Conservation (phyloP, 92 coral and sea anemone genomes). For the Zoanthus sansibaricus region DNA sequence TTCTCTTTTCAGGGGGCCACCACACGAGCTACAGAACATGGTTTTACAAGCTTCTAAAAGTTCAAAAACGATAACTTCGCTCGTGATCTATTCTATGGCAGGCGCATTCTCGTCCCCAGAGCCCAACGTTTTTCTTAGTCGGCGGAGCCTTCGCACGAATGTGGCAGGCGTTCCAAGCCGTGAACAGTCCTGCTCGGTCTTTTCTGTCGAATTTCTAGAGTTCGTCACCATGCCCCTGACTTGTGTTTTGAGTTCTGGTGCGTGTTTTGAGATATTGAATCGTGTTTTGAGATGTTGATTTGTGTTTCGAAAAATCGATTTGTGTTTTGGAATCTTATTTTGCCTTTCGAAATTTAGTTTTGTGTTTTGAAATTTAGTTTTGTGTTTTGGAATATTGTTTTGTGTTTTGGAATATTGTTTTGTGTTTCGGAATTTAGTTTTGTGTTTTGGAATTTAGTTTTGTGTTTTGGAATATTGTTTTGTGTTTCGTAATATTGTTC, state of each 20-base stretch:
- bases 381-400: neutral
- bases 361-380: neutral
- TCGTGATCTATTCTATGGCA: no score
- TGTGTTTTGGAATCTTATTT: neutral
- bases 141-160: no score
- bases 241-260: slow-evolving; percentile 15
- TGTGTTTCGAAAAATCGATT: neutral
- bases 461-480: no score
- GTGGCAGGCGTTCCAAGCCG: neutral
- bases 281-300: neutral
- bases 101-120: no score
- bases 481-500: no score
- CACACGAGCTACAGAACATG: slow-evolving; percentile 11
- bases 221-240: slow-evolving; percentile 10
- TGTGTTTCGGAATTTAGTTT: no score
- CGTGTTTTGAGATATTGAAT: slow-evolving; percentile 6
- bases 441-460: no score
- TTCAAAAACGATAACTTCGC: neutral
- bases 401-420: no score
- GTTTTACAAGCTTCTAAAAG: slow-evolving; percentile 8
- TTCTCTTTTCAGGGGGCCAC: slow-evolving; percentile 2
- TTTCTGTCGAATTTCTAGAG: neutral
- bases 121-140: no score
- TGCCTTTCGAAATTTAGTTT: no score
- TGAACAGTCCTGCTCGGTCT: slow-evolving; percentile 8